These are phyloP conservation scores for Cylas formicarius DNA, from an alignment of 1,140 invertebrate species.

Conservation along the genomic window DNA sequence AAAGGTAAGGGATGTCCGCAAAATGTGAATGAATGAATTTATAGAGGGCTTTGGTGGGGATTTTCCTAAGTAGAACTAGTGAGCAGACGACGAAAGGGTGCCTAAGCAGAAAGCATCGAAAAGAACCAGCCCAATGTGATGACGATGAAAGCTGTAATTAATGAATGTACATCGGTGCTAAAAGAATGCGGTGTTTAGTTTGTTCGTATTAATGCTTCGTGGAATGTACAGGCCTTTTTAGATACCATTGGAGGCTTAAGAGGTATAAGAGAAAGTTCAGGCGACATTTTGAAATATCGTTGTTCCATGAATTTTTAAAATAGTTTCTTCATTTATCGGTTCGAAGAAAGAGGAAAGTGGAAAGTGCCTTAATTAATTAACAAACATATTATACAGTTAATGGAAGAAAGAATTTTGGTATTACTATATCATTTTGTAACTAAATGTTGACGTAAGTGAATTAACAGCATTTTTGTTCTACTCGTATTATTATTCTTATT, in stretches of 20 bases:
- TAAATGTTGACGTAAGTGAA: no score
- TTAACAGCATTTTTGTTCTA: no score
- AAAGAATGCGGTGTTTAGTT: constrained; percentile 2
- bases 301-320: no score
- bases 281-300: no score
- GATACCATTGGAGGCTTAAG: background rate
- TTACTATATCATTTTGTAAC: no score
- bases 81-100: background rate
- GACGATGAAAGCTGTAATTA: constrained; percentile 2
- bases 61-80: constrained; percentile 2
- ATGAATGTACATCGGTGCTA: background rate
- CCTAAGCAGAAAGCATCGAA: background rate
- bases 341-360: background rate
- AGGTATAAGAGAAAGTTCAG: background rate
- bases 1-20: constrained; percentile 4
- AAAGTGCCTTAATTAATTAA: no score
- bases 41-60: constrained; percentile 1
- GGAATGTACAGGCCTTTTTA: background rate
- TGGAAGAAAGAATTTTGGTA: no score
- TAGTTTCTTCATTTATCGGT: background rate
- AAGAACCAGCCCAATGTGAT: background rate
- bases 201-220: background rate
- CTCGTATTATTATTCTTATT: no score
- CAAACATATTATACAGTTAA: no score
- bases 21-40: constrained; percentile 2